phyloP scores from a whole-genome alignment of 2,888 invertebrate genomes.

The Plagiodera versicolora region DNA sequence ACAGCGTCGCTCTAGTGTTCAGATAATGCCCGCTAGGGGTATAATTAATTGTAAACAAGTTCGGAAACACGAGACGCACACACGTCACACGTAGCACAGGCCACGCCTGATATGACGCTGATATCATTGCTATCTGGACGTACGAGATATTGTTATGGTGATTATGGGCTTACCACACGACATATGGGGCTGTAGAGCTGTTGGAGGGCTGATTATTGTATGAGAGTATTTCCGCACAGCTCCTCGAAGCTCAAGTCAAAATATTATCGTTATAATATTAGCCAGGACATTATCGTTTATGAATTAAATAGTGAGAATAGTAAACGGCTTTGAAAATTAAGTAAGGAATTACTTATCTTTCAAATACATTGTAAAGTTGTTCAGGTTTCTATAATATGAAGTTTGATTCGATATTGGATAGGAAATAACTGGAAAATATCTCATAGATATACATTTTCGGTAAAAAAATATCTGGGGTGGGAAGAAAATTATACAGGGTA shows the following conservation, averaged over 20 bases:
- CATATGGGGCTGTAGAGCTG: not conserved
- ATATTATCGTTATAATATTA: not conserved
- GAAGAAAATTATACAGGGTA: too few relatives aligned
- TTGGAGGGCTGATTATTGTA: not conserved
- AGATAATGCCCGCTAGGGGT: conserved; percentile 37
- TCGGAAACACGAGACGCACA: conserved; percentile 15
- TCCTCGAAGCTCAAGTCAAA: not conserved
- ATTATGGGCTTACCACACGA: conserved; percentile 21
- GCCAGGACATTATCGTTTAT: too few relatives aligned
- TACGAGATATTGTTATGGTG: conserved; percentile 32
- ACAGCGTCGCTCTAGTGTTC: conserved; percentile 34
- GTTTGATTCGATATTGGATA: too few relatives aligned
- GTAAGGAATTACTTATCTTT: too few relatives aligned
- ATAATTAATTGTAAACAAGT: conserved; percentile 43
- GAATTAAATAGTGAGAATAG: too few relatives aligned
- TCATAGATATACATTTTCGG: too few relatives aligned
- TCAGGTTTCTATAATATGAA: too few relatives aligned
- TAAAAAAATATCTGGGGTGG: too few relatives aligned
- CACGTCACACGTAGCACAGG: conserved; percentile 10
- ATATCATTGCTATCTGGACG: conserved; percentile 15
- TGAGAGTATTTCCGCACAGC: not conserved
- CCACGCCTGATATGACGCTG: not conserved
- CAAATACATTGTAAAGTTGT: too few relatives aligned
- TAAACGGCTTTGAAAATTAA: too few relatives aligned
- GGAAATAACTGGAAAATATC: too few relatives aligned